Evolutionary conservation across 2,113 vertebrate species (phyloP).

Genomic region (Phyllostomus hastatus): DNA sequence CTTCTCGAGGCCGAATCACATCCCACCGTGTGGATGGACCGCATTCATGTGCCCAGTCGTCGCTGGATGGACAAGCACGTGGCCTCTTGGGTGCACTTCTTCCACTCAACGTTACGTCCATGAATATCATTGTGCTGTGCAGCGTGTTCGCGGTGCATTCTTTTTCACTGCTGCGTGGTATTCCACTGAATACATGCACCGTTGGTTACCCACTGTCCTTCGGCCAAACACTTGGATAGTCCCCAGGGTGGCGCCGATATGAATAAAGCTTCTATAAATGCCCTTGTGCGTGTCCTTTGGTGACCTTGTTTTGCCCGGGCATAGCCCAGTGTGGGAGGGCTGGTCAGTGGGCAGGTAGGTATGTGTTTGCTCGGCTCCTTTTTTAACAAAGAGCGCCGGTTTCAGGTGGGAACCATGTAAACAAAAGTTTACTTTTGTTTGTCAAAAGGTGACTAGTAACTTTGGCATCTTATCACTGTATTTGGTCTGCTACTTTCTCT

Average conservation of each 20-base stretch:
- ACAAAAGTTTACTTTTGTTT: too few relatives aligned
- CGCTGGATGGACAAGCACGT: accelerated
- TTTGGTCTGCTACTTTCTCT: neutral
- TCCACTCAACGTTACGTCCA: neutral
- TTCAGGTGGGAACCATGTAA: neutral
- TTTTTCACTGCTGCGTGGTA: neutral
- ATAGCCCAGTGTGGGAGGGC: neutral
- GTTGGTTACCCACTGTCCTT: too few relatives aligned
- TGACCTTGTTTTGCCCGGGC: neutral
- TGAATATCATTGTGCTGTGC: accelerated
- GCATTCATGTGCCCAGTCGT: neutral
- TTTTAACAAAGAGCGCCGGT: neutral
- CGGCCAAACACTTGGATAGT: too few relatives aligned
- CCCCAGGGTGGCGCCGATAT: neutral
- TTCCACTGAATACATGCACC: neutral
- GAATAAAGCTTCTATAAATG: neutral
- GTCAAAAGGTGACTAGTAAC: too few relatives aligned
- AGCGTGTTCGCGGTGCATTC: accelerated
- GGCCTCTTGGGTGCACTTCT: neutral
- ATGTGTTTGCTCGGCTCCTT: neutral
- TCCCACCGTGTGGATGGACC: neutral
- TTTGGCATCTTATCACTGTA: neutral
- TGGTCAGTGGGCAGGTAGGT: neutral
- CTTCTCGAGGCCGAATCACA: neutral
- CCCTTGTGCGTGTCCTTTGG: accelerated